Evolutionary conservation across 2,797 vertebrate genomes (phyloP), one percentile per base, ranked within the genome.

Genomic region (Erithacus rubecula): DNA sequence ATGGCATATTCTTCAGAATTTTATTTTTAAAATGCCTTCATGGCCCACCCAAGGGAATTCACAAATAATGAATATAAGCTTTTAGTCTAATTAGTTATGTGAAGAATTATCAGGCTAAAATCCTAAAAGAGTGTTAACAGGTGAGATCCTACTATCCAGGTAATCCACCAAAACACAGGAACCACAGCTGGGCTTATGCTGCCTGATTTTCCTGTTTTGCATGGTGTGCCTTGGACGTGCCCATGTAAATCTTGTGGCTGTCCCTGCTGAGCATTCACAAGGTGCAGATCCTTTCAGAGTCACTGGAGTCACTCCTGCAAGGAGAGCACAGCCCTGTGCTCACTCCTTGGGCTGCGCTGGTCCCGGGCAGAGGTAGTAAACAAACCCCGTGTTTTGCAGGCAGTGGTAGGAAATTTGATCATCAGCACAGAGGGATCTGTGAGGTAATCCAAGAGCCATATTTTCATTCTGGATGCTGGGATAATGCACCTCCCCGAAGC

Each of bases 41-140:
- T 79, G 59, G 29, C 9, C 55, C 11, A 51, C 87, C 88, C 59
- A 8, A 15, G 71, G 62, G 72, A 88, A 87, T 77, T 88, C 80
- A 79, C 67, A 87, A 87, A 82, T 88, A 91, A 84, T 37, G 52
- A 91, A 76, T 74, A 52, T 64, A 89, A 79, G 74, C 70, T 90
- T 94, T 94, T 90, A 95, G 74, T 77, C 41, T 84, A 87, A 94
- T 88, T 88, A 93, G n/a, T 13, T 36, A 62, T 14, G 18, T 52
- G 70, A 88, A 70, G 56, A 76, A 63, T 32, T 81, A 58, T 78
- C 0, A 1, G 77, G 46, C 29, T 53, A 37, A 80, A 87, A 90
- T 89, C 26, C 30, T 77, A 20, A 58, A 47, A 46, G 52, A 69
- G 56, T 14, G 63, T 14, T 60, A 47, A 20, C 44, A 64, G 67